Evolutionary conservation across 2,888 invertebrate species (phyloP), one percentile per base, ranked within the genome.

Genomic region (Leptothorax acervorum): DNA sequence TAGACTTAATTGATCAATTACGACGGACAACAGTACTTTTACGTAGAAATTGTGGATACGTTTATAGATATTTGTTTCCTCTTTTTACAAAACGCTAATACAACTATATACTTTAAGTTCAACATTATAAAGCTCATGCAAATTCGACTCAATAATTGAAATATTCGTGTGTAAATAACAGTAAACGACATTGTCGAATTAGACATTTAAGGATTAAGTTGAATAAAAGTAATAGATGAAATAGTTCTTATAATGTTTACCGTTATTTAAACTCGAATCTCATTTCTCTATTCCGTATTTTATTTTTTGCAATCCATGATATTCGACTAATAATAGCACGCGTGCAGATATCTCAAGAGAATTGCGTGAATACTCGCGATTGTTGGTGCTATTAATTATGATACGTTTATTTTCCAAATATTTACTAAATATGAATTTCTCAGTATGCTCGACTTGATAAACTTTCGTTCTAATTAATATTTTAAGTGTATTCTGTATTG

Each of bases 1-100:
- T 8, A 2, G 9, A n/a, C 12, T 60, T 60, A 73, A 42, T 57
- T 42, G 18, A 42, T 73, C 55, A n/a, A 60, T 74, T 74, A 74
- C 18, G 57, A 28, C 60, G n/a, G 12, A 60, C 42, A 28, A 42
- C 2, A 28, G 0, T 60, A 18, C 2, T 28, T 23, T 66, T 68
- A n/a, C 9, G 12, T 31, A 31, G 31, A 51, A 68, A 35, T 53
- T 31, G 28, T 28, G 8, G 18, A 18, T 28, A 28, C 48, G 48
- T 48, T 60, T n/a, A 53, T 12, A n/a, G 45, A 73, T 23, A 53
- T 57, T 28, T 42, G 9, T 57, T 23, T 18, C n/a, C 3, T 35
- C 3, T n/a, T 35, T 45, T 74, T 53, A 48, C n/a, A 48, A 74
- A 60, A 62, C 4, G 4, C 9, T 55, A 23, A 31, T 62, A n/a